Evolutionary conservation across 2,797 vertebrate species (phyloP), one percentile per base, ranked within the genome.

Genomic region (Gouania willdenowi): DNA sequence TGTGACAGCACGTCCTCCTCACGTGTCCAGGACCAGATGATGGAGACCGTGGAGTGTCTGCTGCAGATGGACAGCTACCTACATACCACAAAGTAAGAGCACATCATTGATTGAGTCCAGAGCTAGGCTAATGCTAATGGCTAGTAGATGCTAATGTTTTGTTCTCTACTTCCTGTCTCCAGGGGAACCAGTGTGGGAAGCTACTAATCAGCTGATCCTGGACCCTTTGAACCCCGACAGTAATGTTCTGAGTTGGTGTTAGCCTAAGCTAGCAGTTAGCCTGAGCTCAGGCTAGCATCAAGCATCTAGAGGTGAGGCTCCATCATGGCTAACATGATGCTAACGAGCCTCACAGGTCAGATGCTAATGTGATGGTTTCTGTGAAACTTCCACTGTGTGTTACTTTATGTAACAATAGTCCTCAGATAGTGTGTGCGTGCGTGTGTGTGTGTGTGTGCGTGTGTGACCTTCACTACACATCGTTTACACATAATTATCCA

Each of bases 371-470:
- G 54, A 61, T 91, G 89, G 92, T 93, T 94, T 94, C 92, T 89
- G n/a, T 91, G 92, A 94, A 93, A 93, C 91, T 92, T 92, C 87
- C 75, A 80, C 43, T 66, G 89, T 91, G 91, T 89, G 91, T 87
- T 93, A 89, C 88, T 6, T 77, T 1, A 10, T 57, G 78, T 88
- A 88, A 74, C 80, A 87, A 62, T 66, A 45, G 39, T 75, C 63
- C 50, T 69, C 27, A 26, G 13, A 39, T 16, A 53, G 36, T 51
- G 31, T 45, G 51, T 10, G 7, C n/a, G n/a, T n/a, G n/a, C n/a
- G n/a, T n/a, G n/a, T n/a, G n/a, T n/a, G n/a, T n/a, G n/a, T n/a
- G n/a, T n/a, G n/a, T n/a, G n/a, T n/a, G 0, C 24, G 4, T 22
- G 12, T 0, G 0, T 27, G 5, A 11, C 2, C n/a, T n/a, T n/a